Base-by-base conservation (phyloP, 2,113 vertebrate species). In the Chloropsis cyanopogon region DNA sequence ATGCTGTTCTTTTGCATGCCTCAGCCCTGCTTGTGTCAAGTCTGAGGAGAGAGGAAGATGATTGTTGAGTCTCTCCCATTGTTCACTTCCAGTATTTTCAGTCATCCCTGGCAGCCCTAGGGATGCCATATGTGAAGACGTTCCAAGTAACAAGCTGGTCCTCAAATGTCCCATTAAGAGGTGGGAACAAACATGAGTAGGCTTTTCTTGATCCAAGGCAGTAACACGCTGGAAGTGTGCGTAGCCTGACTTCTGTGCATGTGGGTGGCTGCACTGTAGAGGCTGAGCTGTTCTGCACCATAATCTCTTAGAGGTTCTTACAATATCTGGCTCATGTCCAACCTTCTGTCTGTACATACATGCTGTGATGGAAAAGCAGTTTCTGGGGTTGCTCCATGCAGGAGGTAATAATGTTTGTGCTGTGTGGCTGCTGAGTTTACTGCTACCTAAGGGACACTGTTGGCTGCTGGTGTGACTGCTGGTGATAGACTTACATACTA, bases 11-110 rank as follows among this genome's bases (percentile, higher is more conserved):
- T 92, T 89, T 95, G 76, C 65, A 53, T 75, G 94, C 72, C 49
- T 95, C 64, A 93, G 21, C 41, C 35, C 56, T 83, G 65, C 61
- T 84, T 79, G 41, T 75, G 66, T 90, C 78, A 77, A 78, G 29
- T 70, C 35, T 95, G 82, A 70, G 46, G 22, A 95, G 47, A 46
- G 73, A 72, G 70, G 61, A 93, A 77, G 60, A 54, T 70, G 56
- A 37, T 91, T 77, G 78, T 7, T 84, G 68, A 93, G 68, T 81
- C n/a, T 82, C 22, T 91, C 69, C 92, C 57, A 75, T 88, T 94
- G 94, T 88, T 93, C 92, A 71, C 57, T 93, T 92, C 14, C 88
- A 91, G 72, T 95, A 84, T 90, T 90, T 92, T 92, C 94, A 92
- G 44, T 88, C 79, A 59, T 76, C 50, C 54, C 80, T 94, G 77